Evolutionary conservation across 2,888 invertebrate species (phyloP).

Genomic region (Philonicus albiceps): DNA sequence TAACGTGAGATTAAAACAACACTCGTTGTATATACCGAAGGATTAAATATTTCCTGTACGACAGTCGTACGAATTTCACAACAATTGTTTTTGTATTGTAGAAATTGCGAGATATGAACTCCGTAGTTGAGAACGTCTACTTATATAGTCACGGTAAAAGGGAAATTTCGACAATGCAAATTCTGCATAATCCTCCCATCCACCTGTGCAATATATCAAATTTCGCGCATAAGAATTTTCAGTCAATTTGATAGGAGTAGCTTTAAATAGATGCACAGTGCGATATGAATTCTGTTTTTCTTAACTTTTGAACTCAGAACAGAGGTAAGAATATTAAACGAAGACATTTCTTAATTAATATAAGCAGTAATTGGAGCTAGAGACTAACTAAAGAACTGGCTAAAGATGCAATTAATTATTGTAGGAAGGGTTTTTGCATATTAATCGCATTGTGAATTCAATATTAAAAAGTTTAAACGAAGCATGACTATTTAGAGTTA

Average conservation of each 20-base stretch:
- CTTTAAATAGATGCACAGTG: background rate
- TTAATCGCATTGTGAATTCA: background rate
- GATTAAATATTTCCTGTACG: background rate
- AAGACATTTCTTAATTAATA: background rate
- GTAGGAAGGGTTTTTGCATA: background rate
- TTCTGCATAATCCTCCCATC: background rate
- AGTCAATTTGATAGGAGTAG: background rate
- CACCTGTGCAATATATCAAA: background rate
- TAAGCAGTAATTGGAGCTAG: background rate
- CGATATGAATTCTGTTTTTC: background rate
- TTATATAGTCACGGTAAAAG: background rate
- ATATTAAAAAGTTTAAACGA: background rate
- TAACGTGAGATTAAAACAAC: background rate
- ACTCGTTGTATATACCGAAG: background rate
- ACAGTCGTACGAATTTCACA: background rate
- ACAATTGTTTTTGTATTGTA: background rate
- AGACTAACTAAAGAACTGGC: background rate
- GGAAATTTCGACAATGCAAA: background rate
- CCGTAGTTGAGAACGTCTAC: background rate
- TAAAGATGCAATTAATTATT: too few relatives aligned
- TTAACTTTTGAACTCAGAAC: background rate
- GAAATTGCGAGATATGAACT: background rate
- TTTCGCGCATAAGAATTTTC: background rate
- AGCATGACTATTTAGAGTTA: too few relatives aligned
- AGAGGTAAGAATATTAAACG: background rate